Percentiles rank a stretch among this genome's conserved stretches.
Conservation (phyloP, 2,113 vertebrate genomes). For the Hyla sarda region DNA sequence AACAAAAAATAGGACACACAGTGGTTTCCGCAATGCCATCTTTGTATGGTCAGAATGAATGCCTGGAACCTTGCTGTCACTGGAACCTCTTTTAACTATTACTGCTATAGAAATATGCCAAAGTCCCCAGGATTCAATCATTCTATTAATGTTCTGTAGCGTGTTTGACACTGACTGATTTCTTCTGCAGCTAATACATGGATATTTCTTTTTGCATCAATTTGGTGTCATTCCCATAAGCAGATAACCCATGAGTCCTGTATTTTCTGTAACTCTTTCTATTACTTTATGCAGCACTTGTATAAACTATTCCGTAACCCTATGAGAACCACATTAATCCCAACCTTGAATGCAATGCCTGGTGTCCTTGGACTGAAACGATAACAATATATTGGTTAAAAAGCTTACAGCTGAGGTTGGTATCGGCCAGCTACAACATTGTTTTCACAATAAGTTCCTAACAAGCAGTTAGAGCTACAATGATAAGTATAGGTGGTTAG, state of each 20-base stretch:
- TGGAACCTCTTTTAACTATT: conserved; percentile 35
- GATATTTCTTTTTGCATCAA: conserved; percentile 47
- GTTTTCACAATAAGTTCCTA: not conserved
- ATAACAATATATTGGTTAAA: not conserved
- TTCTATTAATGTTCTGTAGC: conserved; percentile 44
- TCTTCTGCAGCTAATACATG: conserved; percentile 25
- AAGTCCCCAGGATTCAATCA: conserved; percentile 51
- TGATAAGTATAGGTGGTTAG: not conserved
- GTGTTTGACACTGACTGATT: conserved; percentile 48
- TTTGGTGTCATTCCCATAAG: conserved; percentile 26
- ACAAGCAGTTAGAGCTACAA: not conserved
- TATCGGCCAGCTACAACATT: not conserved
- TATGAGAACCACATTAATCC: not conserved
- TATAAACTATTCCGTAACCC: not conserved
- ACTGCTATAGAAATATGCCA: conserved; percentile 15
- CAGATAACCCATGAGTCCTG: not conserved
- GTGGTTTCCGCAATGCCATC: not conserved
- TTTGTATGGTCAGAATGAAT: conserved; percentile 10
- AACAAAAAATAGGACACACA: conserved; percentile 32
- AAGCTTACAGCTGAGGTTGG: not conserved
- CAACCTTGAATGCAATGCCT: not conserved
- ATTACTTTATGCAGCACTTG: too few relatives aligned
- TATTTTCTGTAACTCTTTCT: not conserved
- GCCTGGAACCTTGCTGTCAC: conserved; percentile 16
- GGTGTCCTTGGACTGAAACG: not conserved